These are phyloP conservation scores for Pituophis catenifer DNA, from an alignment of 2,113 vertebrate genomes.

Conservation along the genomic window DNA sequence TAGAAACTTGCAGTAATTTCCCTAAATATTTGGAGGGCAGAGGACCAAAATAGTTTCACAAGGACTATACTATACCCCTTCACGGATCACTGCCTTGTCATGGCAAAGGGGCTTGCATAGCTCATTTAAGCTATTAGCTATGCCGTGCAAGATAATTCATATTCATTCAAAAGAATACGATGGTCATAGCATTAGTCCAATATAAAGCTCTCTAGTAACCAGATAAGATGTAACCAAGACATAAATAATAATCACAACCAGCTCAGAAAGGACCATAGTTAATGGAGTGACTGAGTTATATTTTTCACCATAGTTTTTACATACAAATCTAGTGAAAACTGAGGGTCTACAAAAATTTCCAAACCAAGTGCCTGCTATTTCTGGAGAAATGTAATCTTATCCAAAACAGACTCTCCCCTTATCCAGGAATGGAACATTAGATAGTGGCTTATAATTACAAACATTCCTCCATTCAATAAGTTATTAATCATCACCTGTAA, in stretches of 20 bases:
- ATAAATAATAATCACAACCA: neutral
- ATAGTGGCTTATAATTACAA: neutral
- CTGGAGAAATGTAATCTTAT: neutral
- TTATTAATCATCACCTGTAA: neutral
- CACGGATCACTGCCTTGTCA: too few relatives aligned
- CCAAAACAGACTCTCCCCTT: neutral
- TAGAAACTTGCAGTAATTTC: neutral
- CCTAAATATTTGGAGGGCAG: neutral
- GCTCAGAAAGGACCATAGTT: neutral
- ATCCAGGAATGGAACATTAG: neutral
- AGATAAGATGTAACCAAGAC: neutral
- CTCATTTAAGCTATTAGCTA: too few relatives aligned
- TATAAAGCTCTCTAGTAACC: neutral
- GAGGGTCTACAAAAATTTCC: neutral
- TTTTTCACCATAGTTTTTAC: neutral
- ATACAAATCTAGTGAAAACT: neutral
- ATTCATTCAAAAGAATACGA: too few relatives aligned
- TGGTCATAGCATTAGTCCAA: neutral
- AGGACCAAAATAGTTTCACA: neutral
- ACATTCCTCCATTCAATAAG: neutral
- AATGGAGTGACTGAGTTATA: neutral
- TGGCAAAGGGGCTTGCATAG: too few relatives aligned
- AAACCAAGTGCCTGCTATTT: neutral
- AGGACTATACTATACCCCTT: neutral
- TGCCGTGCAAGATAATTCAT: too few relatives aligned